A percentile compares a stretch with the other conserved stretches of the same genome.
Conservation (phyloP, 1,140 invertebrate genomes). For the Apis mellifera region DNA sequence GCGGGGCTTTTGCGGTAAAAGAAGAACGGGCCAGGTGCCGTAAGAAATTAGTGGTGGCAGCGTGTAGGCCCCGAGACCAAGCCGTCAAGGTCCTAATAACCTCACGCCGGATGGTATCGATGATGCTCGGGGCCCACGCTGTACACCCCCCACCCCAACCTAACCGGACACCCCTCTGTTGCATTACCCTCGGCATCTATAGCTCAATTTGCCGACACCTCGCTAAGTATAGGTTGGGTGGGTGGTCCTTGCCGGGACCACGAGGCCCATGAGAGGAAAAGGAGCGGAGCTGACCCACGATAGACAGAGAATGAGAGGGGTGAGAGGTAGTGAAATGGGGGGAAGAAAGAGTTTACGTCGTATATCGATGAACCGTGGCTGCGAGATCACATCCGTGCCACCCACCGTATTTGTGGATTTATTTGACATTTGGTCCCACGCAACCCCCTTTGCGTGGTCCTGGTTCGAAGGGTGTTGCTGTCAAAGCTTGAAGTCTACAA, state of each 20-base stretch:
- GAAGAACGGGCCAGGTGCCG: conserved; percentile 70
- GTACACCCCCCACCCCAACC: conserved; percentile 10
- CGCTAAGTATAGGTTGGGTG: conserved; percentile 82
- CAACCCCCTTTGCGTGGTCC: neutral
- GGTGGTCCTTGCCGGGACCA: conserved; percentile 77
- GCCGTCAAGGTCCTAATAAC: conserved; percentile 70
- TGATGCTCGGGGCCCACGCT: conserved; percentile 56
- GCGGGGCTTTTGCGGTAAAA: conserved; percentile 56
- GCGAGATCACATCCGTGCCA: conserved; percentile 41
- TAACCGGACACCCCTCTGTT: conserved; percentile 55
- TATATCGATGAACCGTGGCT: conserved; percentile 62
- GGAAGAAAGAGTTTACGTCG: conserved; percentile 53
- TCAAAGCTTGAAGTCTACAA: fast-evolving
- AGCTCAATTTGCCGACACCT: conserved; percentile 82
- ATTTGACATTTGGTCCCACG: conserved; percentile 5
- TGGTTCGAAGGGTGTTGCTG: neutral
- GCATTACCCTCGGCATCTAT: conserved; percentile 79
- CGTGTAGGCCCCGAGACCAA: conserved; percentile 49
- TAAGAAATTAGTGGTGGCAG: conserved; percentile 69
- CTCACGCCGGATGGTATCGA: conserved; percentile 75
- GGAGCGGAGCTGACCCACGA: conserved; percentile 63
- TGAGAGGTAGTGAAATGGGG: conserved; percentile 31
- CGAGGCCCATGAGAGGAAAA: conserved; percentile 63
- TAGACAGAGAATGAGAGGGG: conserved; percentile 39
- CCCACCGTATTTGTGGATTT: conserved; percentile 25